These are phyloP conservation scores for Aporophyla lueneburgensis DNA, from an alignment of 2,888 invertebrate species.

Conservation along the genomic window DNA sequence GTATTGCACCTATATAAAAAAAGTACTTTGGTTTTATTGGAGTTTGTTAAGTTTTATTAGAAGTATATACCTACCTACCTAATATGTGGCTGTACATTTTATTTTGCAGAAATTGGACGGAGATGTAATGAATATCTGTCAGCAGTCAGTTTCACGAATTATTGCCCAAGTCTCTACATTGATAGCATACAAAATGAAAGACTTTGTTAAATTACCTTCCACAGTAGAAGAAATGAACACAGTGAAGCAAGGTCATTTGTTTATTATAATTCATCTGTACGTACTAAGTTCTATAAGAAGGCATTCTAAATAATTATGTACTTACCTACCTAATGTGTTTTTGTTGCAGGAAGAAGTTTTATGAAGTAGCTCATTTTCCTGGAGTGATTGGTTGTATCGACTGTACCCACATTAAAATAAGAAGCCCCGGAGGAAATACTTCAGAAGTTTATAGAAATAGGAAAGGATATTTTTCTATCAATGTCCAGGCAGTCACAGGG, in stretches of 20 bases:
- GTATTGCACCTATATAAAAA: too few relatives aligned
- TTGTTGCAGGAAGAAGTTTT: constrained; percentile 44
- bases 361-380: too few relatives aligned
- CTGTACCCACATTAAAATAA: constrained; percentile 66
- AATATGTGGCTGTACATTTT: too few relatives aligned
- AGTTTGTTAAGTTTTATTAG: too few relatives aligned
- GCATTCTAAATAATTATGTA: neutral
- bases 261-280: neutral
- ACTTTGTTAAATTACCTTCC: constrained; percentile 51
- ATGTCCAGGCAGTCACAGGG: constrained; percentile 63
- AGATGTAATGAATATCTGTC: too few relatives aligned
- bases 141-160: too few relatives aligned
- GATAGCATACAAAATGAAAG: constrained; percentile 21
- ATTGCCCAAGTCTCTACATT: too few relatives aligned
- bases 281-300: neutral
- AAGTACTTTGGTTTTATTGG: too few relatives aligned
- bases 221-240: constrained; percentile 27
- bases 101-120: too few relatives aligned
- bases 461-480: constrained; percentile 62
- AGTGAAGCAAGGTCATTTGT: constrained; percentile 25
- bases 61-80: too few relatives aligned
- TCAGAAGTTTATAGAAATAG: constrained; percentile 62
- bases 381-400: too few relatives aligned
- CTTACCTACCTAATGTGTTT: neutral
- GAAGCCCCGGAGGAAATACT: constrained; percentile 56